Percentiles rank a stretch among this genome's conserved stretches.
Conservation (phyloP, 2,888 invertebrate genomes). For the Carcina quercana region DNA sequence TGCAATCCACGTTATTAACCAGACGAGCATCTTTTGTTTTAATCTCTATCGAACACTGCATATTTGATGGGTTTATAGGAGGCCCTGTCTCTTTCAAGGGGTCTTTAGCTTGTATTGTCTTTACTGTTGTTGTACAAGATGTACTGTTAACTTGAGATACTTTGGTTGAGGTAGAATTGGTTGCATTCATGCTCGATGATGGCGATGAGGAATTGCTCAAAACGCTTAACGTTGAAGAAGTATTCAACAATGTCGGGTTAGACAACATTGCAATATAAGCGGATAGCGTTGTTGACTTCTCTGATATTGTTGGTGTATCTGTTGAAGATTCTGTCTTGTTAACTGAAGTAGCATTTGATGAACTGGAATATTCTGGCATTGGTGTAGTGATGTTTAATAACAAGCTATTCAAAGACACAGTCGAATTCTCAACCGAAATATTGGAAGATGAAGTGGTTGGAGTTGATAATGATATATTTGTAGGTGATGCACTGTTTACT, state of each 20-base stretch:
- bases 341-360: too few species aligned
- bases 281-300: too few species aligned
- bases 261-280: too few species aligned
- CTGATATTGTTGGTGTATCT: background rate
- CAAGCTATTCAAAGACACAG: background rate
- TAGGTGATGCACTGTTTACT: conserved; percentile 22
- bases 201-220: background rate
- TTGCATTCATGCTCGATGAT: conserved; percentile 14
- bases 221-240: background rate
- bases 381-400: too few species aligned
- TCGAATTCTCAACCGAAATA: background rate
- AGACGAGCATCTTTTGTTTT: conserved; percentile 33
- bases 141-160: conserved; percentile 25
- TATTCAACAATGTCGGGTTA: too few species aligned
- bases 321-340: too few species aligned
- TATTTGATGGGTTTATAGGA: conserved; percentile 29
- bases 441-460: background rate
- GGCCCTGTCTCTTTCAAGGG: conserved; percentile 45
- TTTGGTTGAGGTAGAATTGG: conserved; percentile 14
- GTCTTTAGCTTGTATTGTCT: conserved; percentile 32
- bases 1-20: conserved; percentile 43
- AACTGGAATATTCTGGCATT: too few species aligned
- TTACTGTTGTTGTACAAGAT: conserved; percentile 29
- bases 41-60: conserved; percentile 52
- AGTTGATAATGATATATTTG: background rate